Base-by-base conservation (phyloP, 2,113 vertebrate genomes). In the Sitta europaea region DNA sequence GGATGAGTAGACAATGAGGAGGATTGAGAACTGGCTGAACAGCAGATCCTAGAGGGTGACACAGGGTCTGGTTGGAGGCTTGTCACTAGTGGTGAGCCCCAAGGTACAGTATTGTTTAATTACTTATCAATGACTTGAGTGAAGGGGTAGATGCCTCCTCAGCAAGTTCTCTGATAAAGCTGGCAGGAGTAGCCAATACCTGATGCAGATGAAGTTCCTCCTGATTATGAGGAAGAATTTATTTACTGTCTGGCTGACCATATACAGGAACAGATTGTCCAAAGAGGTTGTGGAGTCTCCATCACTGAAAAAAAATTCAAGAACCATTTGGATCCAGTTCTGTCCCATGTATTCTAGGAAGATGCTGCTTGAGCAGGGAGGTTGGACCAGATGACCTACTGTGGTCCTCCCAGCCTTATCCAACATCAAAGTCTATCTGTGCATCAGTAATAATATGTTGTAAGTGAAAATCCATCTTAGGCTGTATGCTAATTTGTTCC, bases 121-220 rank as follows among this genome's bases (percentile, higher is more conserved):
- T 40, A 48, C 40, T 47, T 50, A 38, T 47, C 23, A 65, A 10
- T n/a, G 2, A 29, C n/a, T 55, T 55, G 24, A 35, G 35, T 48
- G 42, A 57, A 48, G 42, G 24, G 4, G 20, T 57, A 74, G 24
- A 48, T 24, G 12, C 13, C 42, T 48, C 50, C 42, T 40, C 35
- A 85, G 35, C 24, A 28, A n/a, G 8, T 20, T 48, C 12, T 15
- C 35, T 48, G 42, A 57, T 27, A 40, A 48, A 58, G 18, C 42
- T 29, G 24, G 12, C 18, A 40, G n/a, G 19, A 73, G 19, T 20
- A 12, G 7, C 28, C 0, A 0, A 47, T 23, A 63, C 6, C 40
- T 40, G n/a, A 40, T 40, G n/a, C 7, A 38, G 14, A 28, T 0
- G 0, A 47, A 63, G 8, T 15, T 47, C 18, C 5, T 55, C 40